Base-by-base conservation (phyloP, 2,797 vertebrate genomes). In the Cottoperca gobio region DNA sequence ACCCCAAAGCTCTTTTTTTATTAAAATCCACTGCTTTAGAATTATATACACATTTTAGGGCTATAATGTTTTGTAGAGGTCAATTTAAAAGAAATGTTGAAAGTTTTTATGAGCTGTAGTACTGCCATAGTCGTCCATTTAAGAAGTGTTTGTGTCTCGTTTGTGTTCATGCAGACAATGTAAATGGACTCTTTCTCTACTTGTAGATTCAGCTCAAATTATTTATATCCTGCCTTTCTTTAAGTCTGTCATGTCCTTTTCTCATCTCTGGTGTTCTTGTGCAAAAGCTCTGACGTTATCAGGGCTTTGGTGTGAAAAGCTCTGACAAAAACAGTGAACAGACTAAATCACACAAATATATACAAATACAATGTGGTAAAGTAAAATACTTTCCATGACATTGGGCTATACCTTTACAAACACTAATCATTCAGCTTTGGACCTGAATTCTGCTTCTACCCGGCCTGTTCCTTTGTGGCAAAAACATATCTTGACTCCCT, bases 271-370 rank as follows among this genome's bases (percentile, higher is more conserved):
- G 45, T 63, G 45, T 45, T 59, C 37, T 28, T 23, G 21, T 23
- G 59, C 1, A 0, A 63, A 67, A 46, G 39, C 45, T 70, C 40
- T 52, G 70, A 71, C 14, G 4, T 70, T 63, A 48, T 60, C 12
- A 2, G 35, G 33, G 19, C 17, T 48, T 60, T 21, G 58, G 63
- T 60, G 59, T 46, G 57, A 85, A 81, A 81, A 74, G 69, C 81
- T 63, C 40, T 31, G 62, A 73, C 64, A 77, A 54, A 40, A 71
- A 57, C 24, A 26, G 39, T 37, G 12, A 69, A 24, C n/a, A n/a
- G 43, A 42, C 49, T 21, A 37, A 70, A 61, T 45, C 40, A 68
- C 43, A 31, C 2, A 37, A 35, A 67, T 37, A 53, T 14, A 19
- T 4, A 48, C 28, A 48, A 23, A 53, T 9, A 14, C 39, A 73